Evolutionary conservation across 2,888 invertebrate genomes (phyloP).

Genomic region (Epistrophella euchroma): DNA sequence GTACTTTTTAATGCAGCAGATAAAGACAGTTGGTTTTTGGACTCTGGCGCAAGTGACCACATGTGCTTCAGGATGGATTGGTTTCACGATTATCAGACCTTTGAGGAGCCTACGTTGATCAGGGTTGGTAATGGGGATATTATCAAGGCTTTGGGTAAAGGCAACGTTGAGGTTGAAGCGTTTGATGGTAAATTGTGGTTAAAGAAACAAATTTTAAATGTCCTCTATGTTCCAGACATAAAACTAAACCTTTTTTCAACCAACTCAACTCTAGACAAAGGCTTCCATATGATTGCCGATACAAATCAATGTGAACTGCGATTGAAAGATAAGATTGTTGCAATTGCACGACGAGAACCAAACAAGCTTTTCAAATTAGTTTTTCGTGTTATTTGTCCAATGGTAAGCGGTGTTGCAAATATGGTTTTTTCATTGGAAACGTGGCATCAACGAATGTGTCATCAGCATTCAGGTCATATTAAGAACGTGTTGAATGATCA

Average conservation of each 20-base stretch:
- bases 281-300: neutral
- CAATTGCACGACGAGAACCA: neutral
- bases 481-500: neutral
- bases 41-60: constrained; percentile 10
- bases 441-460: neutral
- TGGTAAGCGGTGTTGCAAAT: neutral
- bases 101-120: neutral
- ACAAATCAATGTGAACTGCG: neutral
- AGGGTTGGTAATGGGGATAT: constrained; percentile 4
- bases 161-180: neutral
- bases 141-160: neutral
- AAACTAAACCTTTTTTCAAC: neutral
- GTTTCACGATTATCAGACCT: neutral
- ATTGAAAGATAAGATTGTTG: neutral
- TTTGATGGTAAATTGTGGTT: neutral
- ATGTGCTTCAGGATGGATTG: neutral
- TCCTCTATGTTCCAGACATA: neutral
- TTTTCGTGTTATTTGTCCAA: neutral
- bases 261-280: neutral
- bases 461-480: neutral
- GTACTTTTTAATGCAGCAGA: constrained; percentile 15
- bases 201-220: neutral
- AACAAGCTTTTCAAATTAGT: neutral
- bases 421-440: neutral
- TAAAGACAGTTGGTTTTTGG: constrained; percentile 8